phyloP scores from a whole-genome alignment of 2,113 vertebrate genomes.

The Anarrhichthys ocellatus region DNA sequence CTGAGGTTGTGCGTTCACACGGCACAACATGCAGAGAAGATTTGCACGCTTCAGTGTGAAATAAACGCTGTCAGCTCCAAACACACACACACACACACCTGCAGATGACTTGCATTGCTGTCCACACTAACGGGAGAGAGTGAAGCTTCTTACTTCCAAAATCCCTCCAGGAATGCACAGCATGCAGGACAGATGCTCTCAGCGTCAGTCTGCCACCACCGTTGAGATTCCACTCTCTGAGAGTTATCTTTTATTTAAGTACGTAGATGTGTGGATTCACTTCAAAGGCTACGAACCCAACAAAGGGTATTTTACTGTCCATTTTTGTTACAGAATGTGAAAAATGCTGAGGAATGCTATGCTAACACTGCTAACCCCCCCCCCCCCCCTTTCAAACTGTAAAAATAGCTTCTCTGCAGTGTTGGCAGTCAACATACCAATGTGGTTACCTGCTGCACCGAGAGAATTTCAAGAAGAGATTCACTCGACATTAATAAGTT shows the following conservation, averaged over 20 bases:
- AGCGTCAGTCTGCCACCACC: background rate
- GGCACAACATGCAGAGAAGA: conserved; percentile 4
- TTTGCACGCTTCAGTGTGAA: conserved; percentile 66
- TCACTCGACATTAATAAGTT: background rate
- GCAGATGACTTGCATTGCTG: conserved; percentile 71
- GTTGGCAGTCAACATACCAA: conserved; percentile 30
- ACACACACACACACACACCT: conserved; percentile 53
- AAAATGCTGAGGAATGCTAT: conserved; percentile 24
- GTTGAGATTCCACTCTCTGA: background rate
- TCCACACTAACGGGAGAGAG: conserved; percentile 49
- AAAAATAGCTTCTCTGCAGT: conserved; percentile 40
- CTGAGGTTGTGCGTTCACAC: no score
- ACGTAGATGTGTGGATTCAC: background rate
- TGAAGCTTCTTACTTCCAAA: conserved; percentile 44
- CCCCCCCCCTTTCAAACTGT: background rate
- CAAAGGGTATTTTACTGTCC: background rate
- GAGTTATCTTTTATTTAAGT: background rate
- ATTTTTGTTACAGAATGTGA: background rate
- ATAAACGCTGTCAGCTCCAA: conserved; percentile 39
- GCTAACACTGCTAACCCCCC: background rate
- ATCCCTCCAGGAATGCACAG: conserved; percentile 70
- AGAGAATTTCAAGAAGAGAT: conserved; percentile 24
- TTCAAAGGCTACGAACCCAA: background rate
- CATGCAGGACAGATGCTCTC: conserved; percentile 36
- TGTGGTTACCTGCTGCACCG: conserved; percentile 38